Evolutionary conservation across 2,797 vertebrate species (phyloP), one percentile per base, ranked within the genome.

Genomic region (Caiman crocodilus): DNA sequence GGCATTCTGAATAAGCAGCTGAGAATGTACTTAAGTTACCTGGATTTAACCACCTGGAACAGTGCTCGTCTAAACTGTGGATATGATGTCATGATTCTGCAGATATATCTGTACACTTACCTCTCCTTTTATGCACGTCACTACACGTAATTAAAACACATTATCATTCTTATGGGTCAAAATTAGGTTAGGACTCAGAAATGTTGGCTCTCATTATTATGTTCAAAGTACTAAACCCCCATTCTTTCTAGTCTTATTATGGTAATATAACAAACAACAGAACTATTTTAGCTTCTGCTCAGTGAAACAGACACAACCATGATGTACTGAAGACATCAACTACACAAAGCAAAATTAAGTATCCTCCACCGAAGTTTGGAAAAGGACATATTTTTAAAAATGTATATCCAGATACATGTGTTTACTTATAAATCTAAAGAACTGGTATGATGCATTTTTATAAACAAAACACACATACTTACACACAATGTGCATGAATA

Each of bases 281-380:
- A 94, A 94, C 89, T 95, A 92, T 96, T 96, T 93, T 89, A 94
- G 80, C 82, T 94, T 94, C 84, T 94, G 82, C 63, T 23, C 32
- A 78, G 21, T 18, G 85, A 76, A 82, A 85, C 30, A 35, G 15
- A 32, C 83, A 85, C 60, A 84, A 60, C 50, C 94, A 93, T 0
- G 59, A 93, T 93, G 79, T 77, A 93, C 77, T 96, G 85, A 76
- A 94, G 92, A 96, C 93, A 93, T 86, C 96, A 94, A 94, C 67
- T 92, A 92, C 56, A 84, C 67, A 90, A 91, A 95, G 82, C 69
- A 93, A 86, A 93, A 84, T 89, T 89, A 93, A 78, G 80, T 91
- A 73, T 80, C 30, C 14, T 91, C 63, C 88, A 82, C 76, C 86
- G 4, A 26, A 75, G 76, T 6, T 1, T 75, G 18, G 28, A 77